Base-by-base conservation (phyloP, 2,888 invertebrate genomes). In the Ectemnius cavifrons region DNA sequence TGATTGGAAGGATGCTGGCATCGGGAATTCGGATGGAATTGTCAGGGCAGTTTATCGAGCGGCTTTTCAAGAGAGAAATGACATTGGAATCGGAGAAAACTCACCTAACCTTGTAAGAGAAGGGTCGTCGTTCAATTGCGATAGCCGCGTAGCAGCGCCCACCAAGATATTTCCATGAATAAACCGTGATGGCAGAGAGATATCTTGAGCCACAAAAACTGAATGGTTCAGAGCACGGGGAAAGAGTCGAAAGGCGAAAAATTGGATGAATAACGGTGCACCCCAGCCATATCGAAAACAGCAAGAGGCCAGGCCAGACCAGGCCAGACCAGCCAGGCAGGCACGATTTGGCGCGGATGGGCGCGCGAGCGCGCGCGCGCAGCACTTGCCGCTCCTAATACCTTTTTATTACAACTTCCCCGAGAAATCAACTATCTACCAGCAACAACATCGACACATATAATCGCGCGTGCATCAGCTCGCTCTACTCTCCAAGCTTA, bases 41-140 rank as follows among this genome's bases (percentile, higher is more conserved):
- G 6, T 37, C 11, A 37, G 37, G 37, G 37, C 6, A 11, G 37
- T 37, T 37, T 37, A 37, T 37, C 37, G 37, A 37, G 37, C 11
- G 37, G 8, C 8, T 37, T 37, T 37, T 8, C 5, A 37, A 11
- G 8, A 37, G 37, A 37, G 37, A 37, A 37, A 37, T 37, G 37
- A 37, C 37, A 37, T 37, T 37, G 37, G 37, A 37, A 37, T 37
- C 8, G 11, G 37, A 37, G 37, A 37, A 37, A 37, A 75, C 81
- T 82, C 52, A 82, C 81, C 81, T 82, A 82, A 82, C 81, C 81
- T 82, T 81, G 72, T 75, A 52, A 61, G 63, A 77, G 65, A 70
- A 81, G 27, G 59, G 67, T 68, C 66, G 61, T 71, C 60, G 63
- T 63, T 70, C 60, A 46, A 2, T 66, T 45, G 63, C 63, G 65